A percentile compares a stretch with the other conserved stretches of the same genome.
These are phyloP conservation scores for Enteromius anoplus DNA, from an alignment of 2,797 vertebrate genomes.

Conservation along the genomic window DNA sequence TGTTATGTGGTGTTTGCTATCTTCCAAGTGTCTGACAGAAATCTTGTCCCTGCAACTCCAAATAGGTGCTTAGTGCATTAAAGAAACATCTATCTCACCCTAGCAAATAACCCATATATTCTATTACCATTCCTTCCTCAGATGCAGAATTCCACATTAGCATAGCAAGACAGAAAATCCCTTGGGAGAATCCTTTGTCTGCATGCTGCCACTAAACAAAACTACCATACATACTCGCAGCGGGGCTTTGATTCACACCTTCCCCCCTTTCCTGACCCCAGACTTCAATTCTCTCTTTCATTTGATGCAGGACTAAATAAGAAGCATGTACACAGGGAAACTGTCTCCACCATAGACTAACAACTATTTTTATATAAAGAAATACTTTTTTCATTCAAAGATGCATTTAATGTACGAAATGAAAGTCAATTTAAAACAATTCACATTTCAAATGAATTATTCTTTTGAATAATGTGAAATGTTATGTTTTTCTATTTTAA, in stretches of 20 bases:
- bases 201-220: constrained; percentile 57
- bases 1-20: background rate
- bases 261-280: constrained; percentile 55
- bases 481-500: background rate
- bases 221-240: constrained; percentile 39
- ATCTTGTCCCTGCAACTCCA: constrained; percentile 5
- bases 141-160: constrained; percentile 51
- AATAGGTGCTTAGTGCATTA: constrained; percentile 42
- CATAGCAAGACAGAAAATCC: constrained; percentile 58
- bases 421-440: background rate
- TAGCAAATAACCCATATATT: constrained; percentile 36
- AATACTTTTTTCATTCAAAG: background rate
- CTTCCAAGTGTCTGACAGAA: constrained; percentile 19
- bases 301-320: constrained; percentile 41
- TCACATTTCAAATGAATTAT: background rate
- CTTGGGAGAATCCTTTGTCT: constrained; percentile 64
- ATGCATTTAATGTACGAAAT: background rate
- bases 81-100: constrained; percentile 22
- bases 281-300: constrained; percentile 36
- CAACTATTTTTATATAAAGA: background rate
- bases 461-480: background rate
- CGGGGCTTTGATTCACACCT: constrained; percentile 39
- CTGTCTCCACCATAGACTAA: background rate
- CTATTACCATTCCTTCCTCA: constrained; percentile 13
- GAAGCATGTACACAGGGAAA: constrained; percentile 4